A percentile compares a stretch with the other conserved stretches of the same genome.
Evolutionary conservation across 2,113 vertebrate genomes (phyloP).

Genomic region (Phycodurus eques): DNA sequence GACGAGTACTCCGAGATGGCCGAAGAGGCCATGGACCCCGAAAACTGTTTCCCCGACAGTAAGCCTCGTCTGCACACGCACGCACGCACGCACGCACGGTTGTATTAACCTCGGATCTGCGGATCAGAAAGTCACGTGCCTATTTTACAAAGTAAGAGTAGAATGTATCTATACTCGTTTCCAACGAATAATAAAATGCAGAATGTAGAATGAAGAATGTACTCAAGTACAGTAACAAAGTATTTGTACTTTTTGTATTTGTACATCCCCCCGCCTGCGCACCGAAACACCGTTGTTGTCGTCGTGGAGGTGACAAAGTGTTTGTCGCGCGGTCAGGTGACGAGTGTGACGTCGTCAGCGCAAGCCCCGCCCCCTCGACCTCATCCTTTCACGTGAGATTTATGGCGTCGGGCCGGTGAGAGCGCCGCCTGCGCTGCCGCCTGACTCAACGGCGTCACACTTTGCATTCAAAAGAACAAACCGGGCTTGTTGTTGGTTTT

Average conservation of each 20-base stretch:
- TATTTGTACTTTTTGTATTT: neutral
- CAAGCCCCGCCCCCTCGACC: slow-evolving; percentile 24
- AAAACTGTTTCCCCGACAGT: slow-evolving; percentile 93
- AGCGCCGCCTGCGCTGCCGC: slow-evolving; percentile 30
- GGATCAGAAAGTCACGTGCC: neutral
- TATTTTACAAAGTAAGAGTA: no score
- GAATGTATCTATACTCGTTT: no score
- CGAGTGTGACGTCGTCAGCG: neutral
- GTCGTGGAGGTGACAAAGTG: neutral
- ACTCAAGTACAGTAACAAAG: no score
- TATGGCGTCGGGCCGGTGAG: slow-evolving; percentile 36
- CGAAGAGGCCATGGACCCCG: slow-evolving; percentile 89
- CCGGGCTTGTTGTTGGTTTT: neutral
- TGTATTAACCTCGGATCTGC: neutral
- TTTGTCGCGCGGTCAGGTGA: neutral
- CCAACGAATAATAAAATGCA: no score
- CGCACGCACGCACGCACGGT: slow-evolving; percentile 4
- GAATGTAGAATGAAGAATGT: no score
- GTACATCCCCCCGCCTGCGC: neutral
- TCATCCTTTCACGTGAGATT: slow-evolving; percentile 49
- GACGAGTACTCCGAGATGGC: slow-evolving; percentile 86
- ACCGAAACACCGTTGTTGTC: neutral
- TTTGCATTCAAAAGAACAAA: neutral
- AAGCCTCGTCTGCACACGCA: slow-evolving; percentile 18
- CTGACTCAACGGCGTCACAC: slow-evolving; percentile 47